Percentiles rank a stretch among this genome's conserved stretches.
These are phyloP conservation scores for Rhagium mordax DNA, from an alignment of 2,888 invertebrate species.

Conservation along the genomic window DNA sequence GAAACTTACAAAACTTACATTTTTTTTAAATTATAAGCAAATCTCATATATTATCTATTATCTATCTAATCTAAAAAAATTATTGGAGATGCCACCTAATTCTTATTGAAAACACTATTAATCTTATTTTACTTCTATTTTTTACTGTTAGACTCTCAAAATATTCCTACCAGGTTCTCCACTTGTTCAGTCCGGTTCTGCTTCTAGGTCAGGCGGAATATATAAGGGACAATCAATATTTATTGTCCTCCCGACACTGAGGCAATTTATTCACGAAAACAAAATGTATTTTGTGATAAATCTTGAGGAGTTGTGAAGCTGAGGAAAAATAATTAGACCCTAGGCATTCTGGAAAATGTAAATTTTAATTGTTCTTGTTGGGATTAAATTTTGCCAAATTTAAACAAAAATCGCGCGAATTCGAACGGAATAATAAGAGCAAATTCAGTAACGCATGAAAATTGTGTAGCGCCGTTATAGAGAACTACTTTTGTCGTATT, in stretches of 20 bases:
- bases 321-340: slow-evolving; percentile 16
- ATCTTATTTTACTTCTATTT: too few species aligned
- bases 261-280: slow-evolving; percentile 17
- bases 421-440: neutral
- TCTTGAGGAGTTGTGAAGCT: neutral
- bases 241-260: slow-evolving; percentile 17
- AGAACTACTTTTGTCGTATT: too few species aligned
- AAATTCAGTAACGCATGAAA: too few species aligned
- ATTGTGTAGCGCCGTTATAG: too few species aligned
- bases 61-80: too few species aligned
- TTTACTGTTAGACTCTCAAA: too few species aligned
- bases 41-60: too few species aligned
- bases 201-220: neutral
- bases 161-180: neutral
- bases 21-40: too few species aligned
- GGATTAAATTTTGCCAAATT: neutral
- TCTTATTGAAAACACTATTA: too few species aligned
- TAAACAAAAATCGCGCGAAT: neutral
- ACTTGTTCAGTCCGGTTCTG: neutral
- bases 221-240: slow-evolving; percentile 14
- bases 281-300: slow-evolving; percentile 21
- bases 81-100: too few species aligned
- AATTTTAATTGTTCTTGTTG: slow-evolving; percentile 5
- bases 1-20: too few species aligned
- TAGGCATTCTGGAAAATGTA: neutral